phyloP scores from a whole-genome alignment of 1,140 invertebrate species.

The Rhopalosiphum maidis region DNA sequence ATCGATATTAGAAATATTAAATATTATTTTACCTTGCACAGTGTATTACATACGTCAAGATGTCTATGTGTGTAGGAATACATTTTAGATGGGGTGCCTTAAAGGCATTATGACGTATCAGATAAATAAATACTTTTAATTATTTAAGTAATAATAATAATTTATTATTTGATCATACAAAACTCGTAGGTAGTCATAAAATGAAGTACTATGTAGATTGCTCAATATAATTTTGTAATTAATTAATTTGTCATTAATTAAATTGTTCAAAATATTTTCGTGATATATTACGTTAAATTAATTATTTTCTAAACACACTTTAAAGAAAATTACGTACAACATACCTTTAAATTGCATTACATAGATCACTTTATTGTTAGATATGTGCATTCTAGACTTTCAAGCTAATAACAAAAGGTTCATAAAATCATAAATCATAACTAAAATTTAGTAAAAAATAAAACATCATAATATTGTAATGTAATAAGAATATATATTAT shows the following conservation, averaged over 20 bases:
- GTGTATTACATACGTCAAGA: not conserved
- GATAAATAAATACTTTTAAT: not conserved
- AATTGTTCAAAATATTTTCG: not conserved
- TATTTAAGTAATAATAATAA: too few species aligned
- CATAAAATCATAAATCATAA: too few species aligned
- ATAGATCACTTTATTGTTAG: too few species aligned
- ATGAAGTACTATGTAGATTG: not conserved
- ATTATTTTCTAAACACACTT: not conserved
- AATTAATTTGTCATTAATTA: not conserved
- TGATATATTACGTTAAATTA: not conserved
- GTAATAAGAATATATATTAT: too few species aligned
- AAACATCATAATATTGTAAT: too few species aligned
- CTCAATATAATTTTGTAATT: not conserved
- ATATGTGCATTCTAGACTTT: too few species aligned
- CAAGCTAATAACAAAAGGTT: too few species aligned
- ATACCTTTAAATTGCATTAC: too few species aligned
- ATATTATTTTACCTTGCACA: not conserved
- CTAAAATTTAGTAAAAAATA: too few species aligned
- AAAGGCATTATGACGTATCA: not conserved
- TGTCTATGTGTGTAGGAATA: not conserved
- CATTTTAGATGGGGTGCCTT: not conserved
- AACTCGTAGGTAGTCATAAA: not conserved
- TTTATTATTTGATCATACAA: not conserved
- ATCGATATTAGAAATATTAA: not conserved
- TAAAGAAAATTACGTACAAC: not conserved